phyloP scores from a whole-genome alignment of 2,797 vertebrate species.

The Apodemus agrarius region DNA sequence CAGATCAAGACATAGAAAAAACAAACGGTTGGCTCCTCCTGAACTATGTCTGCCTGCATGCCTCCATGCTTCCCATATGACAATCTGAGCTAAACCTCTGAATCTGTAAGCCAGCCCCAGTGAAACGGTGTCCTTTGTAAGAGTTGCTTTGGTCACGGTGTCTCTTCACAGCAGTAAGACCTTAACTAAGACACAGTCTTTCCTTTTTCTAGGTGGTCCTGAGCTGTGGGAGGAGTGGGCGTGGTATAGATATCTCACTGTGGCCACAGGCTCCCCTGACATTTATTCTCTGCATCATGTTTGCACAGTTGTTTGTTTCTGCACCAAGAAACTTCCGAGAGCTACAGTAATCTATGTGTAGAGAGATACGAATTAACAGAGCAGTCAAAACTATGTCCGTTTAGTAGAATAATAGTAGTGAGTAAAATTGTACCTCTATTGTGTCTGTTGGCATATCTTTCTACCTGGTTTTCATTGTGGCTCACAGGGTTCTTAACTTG shows the following conservation, averaged over 20 bases:
- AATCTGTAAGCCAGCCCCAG: background rate
- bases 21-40: too few species aligned
- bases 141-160: background rate
- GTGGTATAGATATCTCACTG: background rate
- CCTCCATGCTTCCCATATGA: background rate
- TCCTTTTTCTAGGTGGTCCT: background rate
- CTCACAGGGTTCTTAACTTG: background rate
- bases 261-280: fast-evolving
- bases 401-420: background rate
- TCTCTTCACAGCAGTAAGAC: background rate
- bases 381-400: background rate
- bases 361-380: background rate
- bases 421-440: background rate
- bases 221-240: background rate
- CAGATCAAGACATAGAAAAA: background rate
- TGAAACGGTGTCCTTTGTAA: background rate
- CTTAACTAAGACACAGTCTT: background rate
- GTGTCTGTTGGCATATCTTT: background rate
- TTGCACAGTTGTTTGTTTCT: background rate
- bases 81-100: background rate
- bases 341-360: background rate
- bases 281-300: background rate
- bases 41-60: background rate
- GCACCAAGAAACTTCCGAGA: background rate
- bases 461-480: background rate